Percentiles rank a stretch among this genome's conserved stretches.
Conservation (phyloP, 2,797 vertebrate species). For the Erithacus rubecula region DNA sequence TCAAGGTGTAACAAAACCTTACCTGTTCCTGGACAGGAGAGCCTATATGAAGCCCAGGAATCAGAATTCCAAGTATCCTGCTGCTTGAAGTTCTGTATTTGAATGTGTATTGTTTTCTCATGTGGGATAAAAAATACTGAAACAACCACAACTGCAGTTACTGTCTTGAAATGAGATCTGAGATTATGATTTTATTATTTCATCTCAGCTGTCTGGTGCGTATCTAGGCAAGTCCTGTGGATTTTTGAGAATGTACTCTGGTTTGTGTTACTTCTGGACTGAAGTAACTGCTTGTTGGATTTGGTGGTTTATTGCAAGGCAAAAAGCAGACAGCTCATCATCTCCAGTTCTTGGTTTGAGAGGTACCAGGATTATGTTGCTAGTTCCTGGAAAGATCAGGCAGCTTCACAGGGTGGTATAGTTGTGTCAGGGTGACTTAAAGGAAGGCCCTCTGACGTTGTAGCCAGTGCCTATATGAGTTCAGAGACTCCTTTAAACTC, state of each 20-base stretch:
- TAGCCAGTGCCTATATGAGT: neutral
- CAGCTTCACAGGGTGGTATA: neutral
- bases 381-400: neutral
- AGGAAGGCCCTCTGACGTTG: neutral
- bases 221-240: neutral
- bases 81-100: neutral
- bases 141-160: neutral
- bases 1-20: neutral
- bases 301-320: neutral
- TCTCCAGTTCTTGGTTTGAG: neutral
- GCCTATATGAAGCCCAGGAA: neutral
- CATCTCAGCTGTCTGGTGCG: neutral
- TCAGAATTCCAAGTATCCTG: neutral
- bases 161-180: neutral
- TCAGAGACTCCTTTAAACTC: neutral
- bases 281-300: neutral
- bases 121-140: neutral
- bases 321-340: neutral
- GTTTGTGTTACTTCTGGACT: neutral
- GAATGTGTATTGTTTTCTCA: neutral
- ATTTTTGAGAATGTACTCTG: neutral
- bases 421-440: neutral
- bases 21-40: neutral
- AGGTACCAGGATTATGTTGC: neutral
- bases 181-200: neutral